These are phyloP conservation scores for Trachurus trachurus DNA, from an alignment of 2,797 vertebrate species.

Conservation along the genomic window DNA sequence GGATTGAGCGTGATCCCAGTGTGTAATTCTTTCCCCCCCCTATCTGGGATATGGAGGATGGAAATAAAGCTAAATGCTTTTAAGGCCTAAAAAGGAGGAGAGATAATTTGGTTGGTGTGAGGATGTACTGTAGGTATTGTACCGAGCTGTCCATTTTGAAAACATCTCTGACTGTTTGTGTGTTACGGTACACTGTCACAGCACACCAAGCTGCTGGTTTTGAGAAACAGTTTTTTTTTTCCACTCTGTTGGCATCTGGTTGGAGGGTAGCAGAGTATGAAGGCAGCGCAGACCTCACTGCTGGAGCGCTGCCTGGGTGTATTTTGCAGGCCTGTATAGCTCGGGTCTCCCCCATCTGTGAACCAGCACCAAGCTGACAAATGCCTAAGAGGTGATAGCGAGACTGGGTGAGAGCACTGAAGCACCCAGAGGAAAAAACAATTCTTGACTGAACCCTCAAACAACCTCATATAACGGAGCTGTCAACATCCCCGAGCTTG, in stretches of 20 bases:
- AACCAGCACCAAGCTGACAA: slow-evolving; percentile 69
- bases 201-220: slow-evolving; percentile 21
- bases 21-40: slow-evolving; percentile 22
- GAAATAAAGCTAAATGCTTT: slow-evolving; percentile 33
- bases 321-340: slow-evolving; percentile 49
- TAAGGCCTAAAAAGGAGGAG: neutral
- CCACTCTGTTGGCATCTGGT: slow-evolving; percentile 24
- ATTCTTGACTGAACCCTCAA: slow-evolving; percentile 66
- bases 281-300: slow-evolving; percentile 13
- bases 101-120: neutral
- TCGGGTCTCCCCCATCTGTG: slow-evolving; percentile 55
- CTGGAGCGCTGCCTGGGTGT: slow-evolving; percentile 50
- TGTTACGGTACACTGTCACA: slow-evolving; percentile 10
- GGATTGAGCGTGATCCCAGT: slow-evolving; percentile 19
- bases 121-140: neutral
- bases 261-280: slow-evolving; percentile 32
- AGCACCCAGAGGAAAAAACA: slow-evolving; percentile 67
- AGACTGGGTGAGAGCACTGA: slow-evolving; percentile 61
- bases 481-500: slow-evolving; percentile 64
- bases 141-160: slow-evolving; percentile 6
- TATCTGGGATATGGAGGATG: slow-evolving; percentile 8
- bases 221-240: slow-evolving; percentile 25
- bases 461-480: slow-evolving; percentile 64
- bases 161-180: neutral
- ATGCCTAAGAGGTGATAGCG: slow-evolving; percentile 71